Base-by-base conservation (phyloP, 2,888 invertebrate species). In the Myopa tessellatipennis region DNA sequence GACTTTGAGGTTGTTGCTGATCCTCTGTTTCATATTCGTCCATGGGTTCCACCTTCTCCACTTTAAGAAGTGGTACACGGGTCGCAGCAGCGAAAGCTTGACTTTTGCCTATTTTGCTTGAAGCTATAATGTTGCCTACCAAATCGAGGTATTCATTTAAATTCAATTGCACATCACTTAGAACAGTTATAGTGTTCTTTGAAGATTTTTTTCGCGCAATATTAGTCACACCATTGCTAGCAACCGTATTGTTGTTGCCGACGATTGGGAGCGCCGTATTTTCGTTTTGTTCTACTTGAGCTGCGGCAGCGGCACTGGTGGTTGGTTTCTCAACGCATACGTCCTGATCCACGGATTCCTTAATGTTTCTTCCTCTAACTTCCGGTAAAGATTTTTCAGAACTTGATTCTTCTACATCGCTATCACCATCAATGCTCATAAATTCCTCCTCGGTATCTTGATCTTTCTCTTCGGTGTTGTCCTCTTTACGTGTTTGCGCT, bases 131-230 rank as follows among this genome's bases (percentile, higher is more conserved):
- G 76, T 89, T 89, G 40, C 89, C 89, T 77, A 89, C 86, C 73
- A 89, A 78, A 82, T 89, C 88, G 50, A 89, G 80, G 78, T 88
- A 89, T 83, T 89, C 88, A 74, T 87, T 88, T 80, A 88, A 84
- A 81, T 88, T 87, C n/a, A 89, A 82, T 80, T 89, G 89, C 36
- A 89, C 89, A 84, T 89, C 88, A 78, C 89, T 89, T 50, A 89
- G 83, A 50, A 90, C 89, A 5, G 88, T 89, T 36, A 90, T 85
- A 2, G 87, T 87, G 61, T 85, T 86, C 82, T 85, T 85, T 5
- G 85, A 84, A 40, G 84, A 85, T 72, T 84, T 85, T 67, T 81
- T 82, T 18, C 82, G 78, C 68, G 34, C 76, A 67, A 5, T 77
- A 58, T 34, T 77, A n/a, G 50, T 60, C 36, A 10, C 34, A 12